Evolutionary conservation across 2,888 invertebrate species (phyloP), one percentile per base, ranked within the genome.

Genomic region (Ormyrus pomaceus): DNA sequence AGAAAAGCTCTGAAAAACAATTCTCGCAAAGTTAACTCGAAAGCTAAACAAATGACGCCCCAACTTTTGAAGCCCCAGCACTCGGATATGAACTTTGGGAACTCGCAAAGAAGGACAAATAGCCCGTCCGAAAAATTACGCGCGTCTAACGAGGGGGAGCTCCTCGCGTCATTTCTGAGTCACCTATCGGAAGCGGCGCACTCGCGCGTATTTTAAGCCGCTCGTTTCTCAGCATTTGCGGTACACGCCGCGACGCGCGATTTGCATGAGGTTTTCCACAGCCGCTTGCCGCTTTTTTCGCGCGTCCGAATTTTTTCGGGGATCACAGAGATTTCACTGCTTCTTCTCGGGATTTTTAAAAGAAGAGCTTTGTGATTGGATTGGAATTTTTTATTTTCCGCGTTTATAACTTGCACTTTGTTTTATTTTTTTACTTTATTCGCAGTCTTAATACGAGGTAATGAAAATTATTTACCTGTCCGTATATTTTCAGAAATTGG

Each of bases 201-300:
- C 88, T 89, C 90, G 87, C 88, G 88, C 88, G 88, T 89, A 89
- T 89, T 90, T 89, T 89, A 89, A 90, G 89, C 89, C 85, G 86
- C 84, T 87, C 89, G 88, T 90, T 90, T 90, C 89, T 90, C 90
- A 90, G 90, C 88, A 90, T 90, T 90, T 90, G 84, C 85, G 86
- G 86, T 88, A 86, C 87, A 87, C 87, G 84, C 88, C 87, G 85
- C 51, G 66, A 6, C 71, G 5, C 58, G 6, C 61, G 53, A 90
- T 90, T 90, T 90, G 89, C 78, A 89, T 89, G 89, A 87, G 85
- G 82, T 46, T 46, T 55, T 64, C 79, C 79, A 81, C 84, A 34
- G 34, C 82, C 80, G 79, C 83, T 81, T 82, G 81, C 80, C 68
- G 72, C 34, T 34, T 34, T 34, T 34, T 34, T 34, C 34, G 34